phyloP scores from a whole-genome alignment of 2,113 vertebrate genomes.

The Triplophysa rosa region DNA sequence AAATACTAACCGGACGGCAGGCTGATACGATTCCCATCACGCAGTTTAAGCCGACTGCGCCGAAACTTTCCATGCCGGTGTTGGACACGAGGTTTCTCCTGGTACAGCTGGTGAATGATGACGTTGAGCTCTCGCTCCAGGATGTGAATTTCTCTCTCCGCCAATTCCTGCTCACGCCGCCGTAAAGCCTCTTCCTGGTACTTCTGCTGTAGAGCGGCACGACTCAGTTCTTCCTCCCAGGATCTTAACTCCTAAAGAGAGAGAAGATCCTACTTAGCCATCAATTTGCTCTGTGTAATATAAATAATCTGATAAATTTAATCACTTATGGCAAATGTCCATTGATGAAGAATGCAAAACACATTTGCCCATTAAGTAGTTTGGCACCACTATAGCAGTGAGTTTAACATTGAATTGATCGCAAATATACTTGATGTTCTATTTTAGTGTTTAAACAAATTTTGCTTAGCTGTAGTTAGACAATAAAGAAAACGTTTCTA shows the following conservation, averaged over 20 bases:
- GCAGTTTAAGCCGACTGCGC: conserved; percentile 88
- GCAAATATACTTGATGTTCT: too few species aligned
- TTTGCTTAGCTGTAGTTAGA: too few species aligned
- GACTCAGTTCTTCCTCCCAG: conserved; percentile 93
- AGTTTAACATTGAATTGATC: not conserved
- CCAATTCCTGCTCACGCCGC: conserved; percentile 91
- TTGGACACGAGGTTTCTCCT: conserved; percentile 93
- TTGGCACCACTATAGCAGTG: not conserved
- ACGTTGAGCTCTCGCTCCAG: conserved; percentile 94
- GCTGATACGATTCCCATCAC: conserved; percentile 95
- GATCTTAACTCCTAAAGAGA: conserved; percentile 87
- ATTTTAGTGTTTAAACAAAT: too few species aligned
- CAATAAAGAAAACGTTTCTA: too few species aligned
- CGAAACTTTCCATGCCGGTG: conserved; percentile 94
- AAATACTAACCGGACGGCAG: conserved; percentile 84
- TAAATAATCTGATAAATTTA: not conserved
- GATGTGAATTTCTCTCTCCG: conserved; percentile 94
- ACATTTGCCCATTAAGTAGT: not conserved
- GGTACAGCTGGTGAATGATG: conserved; percentile 97
- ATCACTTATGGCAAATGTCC: not conserved
- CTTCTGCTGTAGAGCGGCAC: conserved; percentile 93
- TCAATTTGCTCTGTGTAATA: not conserved
- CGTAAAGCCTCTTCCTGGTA: conserved; percentile 90
- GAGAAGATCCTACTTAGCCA: not conserved
- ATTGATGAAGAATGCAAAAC: not conserved